Evolutionary conservation across 2,888 invertebrate genomes (phyloP).

Genomic region (Cecidostiba fungosa): DNA sequence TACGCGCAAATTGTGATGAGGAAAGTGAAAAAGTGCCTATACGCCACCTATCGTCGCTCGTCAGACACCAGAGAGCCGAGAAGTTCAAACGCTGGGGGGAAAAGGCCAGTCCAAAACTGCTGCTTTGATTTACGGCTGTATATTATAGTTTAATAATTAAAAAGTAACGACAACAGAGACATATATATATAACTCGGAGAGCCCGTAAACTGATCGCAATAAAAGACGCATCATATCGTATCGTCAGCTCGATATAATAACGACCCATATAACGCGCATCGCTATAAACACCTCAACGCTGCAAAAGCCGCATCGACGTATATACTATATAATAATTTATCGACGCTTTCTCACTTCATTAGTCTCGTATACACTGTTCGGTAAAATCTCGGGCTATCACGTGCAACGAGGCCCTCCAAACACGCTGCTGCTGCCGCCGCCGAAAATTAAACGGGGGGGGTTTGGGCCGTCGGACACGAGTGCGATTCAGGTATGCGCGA

Average conservation of each 20-base stretch:
- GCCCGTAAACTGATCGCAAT: not conserved
- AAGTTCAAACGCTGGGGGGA: no score
- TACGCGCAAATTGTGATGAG: no score
- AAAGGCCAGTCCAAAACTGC: no score
- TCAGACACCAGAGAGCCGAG: no score
- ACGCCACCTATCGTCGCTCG: no score
- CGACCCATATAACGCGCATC: not conserved
- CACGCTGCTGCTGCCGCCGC: no score
- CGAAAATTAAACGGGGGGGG: constrained; percentile 20
- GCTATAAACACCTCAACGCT: not conserved
- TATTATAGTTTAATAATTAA: no score
- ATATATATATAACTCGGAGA: not conserved
- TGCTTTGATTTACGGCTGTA: no score
- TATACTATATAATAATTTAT: not conserved
- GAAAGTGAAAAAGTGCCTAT: no score
- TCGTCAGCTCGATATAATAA: not conserved
- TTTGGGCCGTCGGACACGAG: not conserved
- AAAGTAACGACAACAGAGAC: no score
- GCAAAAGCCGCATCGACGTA: not conserved
- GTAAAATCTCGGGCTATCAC: not conserved
- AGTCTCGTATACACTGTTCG: not conserved
- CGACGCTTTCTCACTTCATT: constrained; percentile 27
- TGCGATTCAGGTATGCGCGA: not conserved
- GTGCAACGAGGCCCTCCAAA: not conserved
- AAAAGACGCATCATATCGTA: not conserved